Base-by-base conservation (phyloP, 35 echinoderm and acorn worm species). In the Ophioderma brevispina region DNA sequence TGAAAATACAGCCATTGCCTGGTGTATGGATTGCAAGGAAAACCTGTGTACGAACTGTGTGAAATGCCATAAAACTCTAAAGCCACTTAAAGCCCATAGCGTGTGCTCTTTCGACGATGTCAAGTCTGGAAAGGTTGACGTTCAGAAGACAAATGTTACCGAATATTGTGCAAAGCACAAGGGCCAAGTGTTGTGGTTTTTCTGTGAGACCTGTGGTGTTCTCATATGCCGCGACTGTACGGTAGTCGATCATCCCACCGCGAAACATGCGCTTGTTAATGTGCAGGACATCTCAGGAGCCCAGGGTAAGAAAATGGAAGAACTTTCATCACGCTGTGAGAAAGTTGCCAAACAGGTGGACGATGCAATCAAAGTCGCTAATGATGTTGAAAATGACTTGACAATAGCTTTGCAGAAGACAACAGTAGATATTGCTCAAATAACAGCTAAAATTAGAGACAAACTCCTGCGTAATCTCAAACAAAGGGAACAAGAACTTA, bases 11-110 rank as follows among this genome's bases (percentile, higher is more conserved):
- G 75, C 75, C 13, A 78, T 49, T 4, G 39, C 64, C 15, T 31
- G 64, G 23, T 88, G 86, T 41, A 42, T 88, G 40, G 86, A 88
- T 31, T 88, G 86, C 43, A 38, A 78, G 31, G 41, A 88, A 15
- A 39, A 37, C 36, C 41, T 76, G 36, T 88, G 86, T 34, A 43
- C 36, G 25, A 41, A 37, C 21, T 88, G 86, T 42, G 35, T 36
- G 31, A 77, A 31, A 25, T 36, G n/a, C 32, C 86, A 88, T 31
- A 46, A 88, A 41, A 37, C 35, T 35, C 36, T 31, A 23, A 77
- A 75, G 38, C 37, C 37, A 23, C 35, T 77, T n/a, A 78, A 77
- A 38, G 37, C 35, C 18, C 86, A 88, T 76, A 78, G 34, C 28
- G 75, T 88, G 35, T 36, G 32, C 15, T 36, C 86, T 6, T 33